Evolutionary conservation across 1,140 invertebrate species (phyloP).

Genomic region (Whitmania pigra): DNA sequence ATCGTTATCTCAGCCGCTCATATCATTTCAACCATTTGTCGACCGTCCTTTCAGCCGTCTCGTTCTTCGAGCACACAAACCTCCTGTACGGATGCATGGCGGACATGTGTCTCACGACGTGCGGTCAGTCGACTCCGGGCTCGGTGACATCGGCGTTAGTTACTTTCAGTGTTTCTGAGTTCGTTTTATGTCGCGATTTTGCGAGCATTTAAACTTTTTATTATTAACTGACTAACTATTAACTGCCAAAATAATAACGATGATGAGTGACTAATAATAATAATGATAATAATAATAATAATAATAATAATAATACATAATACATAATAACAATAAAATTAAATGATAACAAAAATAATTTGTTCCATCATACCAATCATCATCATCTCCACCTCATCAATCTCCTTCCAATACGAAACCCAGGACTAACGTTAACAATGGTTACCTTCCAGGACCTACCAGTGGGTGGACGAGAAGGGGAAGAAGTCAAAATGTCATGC

Average conservation of each 20-base stretch:
- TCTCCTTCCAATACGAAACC: constrained; percentile 24
- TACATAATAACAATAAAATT: too few species aligned
- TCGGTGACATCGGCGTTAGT: constrained; percentile 51
- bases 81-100: constrained; percentile 91
- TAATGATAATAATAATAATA: too few species aligned
- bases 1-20: too few species aligned
- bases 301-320: too few species aligned
- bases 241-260: too few species aligned
- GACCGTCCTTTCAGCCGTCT: constrained; percentile 68
- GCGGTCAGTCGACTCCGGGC: constrained; percentile 86
- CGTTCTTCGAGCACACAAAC: constrained; percentile 95
- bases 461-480: constrained; percentile 96
- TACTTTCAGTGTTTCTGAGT: not conserved
- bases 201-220: not conserved
- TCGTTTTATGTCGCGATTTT: not conserved
- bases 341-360: too few species aligned
- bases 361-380: not conserved
- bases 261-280: too few species aligned
- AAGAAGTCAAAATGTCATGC: constrained; percentile 91
- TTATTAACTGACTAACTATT: too few species aligned
- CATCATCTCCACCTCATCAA: not conserved
- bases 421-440: too few species aligned
- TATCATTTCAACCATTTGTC: constrained; percentile 29
- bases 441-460: too few species aligned
- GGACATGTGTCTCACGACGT: constrained; percentile 87